A percentile compares a stretch with the other conserved stretches of the same genome.
phyloP scores from a whole-genome alignment of 2,113 vertebrate genomes.

The Bombycilla garrulus region DNA sequence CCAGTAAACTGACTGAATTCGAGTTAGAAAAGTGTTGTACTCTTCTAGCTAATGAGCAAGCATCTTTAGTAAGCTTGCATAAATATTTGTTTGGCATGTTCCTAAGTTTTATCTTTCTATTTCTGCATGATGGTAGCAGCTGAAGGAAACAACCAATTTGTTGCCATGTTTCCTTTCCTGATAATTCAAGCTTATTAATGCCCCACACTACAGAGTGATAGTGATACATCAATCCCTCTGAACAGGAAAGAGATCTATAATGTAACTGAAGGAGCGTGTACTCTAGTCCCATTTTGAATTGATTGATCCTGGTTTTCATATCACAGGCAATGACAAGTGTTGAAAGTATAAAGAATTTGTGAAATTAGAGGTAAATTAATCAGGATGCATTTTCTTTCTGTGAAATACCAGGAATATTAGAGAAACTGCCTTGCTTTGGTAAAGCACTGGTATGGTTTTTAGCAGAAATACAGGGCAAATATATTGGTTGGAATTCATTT shows the following conservation, averaged over 20 bases:
- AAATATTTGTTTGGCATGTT: not conserved
- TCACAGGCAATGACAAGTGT: conserved; percentile 10
- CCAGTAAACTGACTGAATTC: conserved; percentile 29
- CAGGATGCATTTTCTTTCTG: not conserved
- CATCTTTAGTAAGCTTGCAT: conserved; percentile 9
- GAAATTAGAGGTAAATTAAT: conserved; percentile 55
- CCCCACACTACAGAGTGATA: conserved; percentile 20
- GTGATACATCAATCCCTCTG: conserved; percentile 40
- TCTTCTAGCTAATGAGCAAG: conserved; percentile 47
- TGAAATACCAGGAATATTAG: not conserved
- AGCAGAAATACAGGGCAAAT: not conserved
- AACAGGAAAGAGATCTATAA: conserved; percentile 40
- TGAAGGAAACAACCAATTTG: conserved; percentile 10
- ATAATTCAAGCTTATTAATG: conserved; percentile 54
- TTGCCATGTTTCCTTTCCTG: conserved; percentile 19
- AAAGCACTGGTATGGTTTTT: fast-evolving
- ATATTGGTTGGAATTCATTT: not conserved
- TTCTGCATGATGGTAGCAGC: conserved; percentile 11
- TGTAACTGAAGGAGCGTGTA: conserved; percentile 38
- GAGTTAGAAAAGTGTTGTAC: not conserved
- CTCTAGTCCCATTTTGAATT: conserved; percentile 38
- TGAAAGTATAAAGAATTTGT: conserved; percentile 5
- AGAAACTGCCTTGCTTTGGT: conserved; percentile 7
- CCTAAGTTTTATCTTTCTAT: conserved; percentile 21
- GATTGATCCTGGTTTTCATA: conserved; percentile 44